These are phyloP conservation scores for Oryzias javanicus DNA, from an alignment of 2,113 vertebrate species.

Conservation along the genomic window DNA sequence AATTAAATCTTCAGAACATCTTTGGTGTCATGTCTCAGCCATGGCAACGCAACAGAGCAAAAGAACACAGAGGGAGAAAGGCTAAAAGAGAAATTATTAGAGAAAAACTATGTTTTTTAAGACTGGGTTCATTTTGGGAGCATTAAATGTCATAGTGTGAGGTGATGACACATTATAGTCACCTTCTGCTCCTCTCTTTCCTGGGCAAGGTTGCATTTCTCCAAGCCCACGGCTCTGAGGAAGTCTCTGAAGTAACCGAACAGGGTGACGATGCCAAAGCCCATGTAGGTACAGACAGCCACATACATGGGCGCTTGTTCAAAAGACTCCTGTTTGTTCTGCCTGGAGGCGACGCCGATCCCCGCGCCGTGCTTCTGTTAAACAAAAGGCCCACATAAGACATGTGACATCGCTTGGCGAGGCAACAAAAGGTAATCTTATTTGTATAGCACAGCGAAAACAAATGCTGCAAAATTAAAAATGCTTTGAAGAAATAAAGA, in stretches of 20 bases:
- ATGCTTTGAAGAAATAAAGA: too few species aligned
- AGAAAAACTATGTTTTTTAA: slow-evolving; percentile 44
- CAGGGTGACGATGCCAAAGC: slow-evolving; percentile 86
- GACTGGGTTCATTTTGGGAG: slow-evolving; percentile 22
- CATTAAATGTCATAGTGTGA: slow-evolving; percentile 10
- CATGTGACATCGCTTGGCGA: slow-evolving; percentile 9
- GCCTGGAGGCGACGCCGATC: slow-evolving; percentile 65
- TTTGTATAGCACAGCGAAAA: too few species aligned
- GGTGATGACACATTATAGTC: slow-evolving; percentile 42
- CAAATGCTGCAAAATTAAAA: too few species aligned
- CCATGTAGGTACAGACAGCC: slow-evolving; percentile 88
- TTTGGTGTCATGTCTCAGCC: slow-evolving; percentile 56
- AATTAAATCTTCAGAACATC: slow-evolving; percentile 65
- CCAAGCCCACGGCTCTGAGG: slow-evolving; percentile 86
- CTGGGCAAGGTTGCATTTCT: slow-evolving; percentile 83
- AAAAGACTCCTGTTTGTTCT: slow-evolving; percentile 77
- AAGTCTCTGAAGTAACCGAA: slow-evolving; percentile 95
- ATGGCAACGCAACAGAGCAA: slow-evolving; percentile 56
- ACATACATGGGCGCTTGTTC: slow-evolving; percentile 89
- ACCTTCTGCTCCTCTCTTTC: slow-evolving; percentile 93
- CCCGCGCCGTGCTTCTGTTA: slow-evolving; percentile 80
- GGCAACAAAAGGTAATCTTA: too few species aligned
- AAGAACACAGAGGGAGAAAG: slow-evolving; percentile 35
- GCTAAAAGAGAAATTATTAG: slow-evolving; percentile 55
- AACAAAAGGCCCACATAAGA: slow-evolving; percentile 49